Evolutionary conservation across 2,797 vertebrate genomes (phyloP), one percentile per base, ranked within the genome.

Genomic region (Amblyopsis hoosieri): DNA sequence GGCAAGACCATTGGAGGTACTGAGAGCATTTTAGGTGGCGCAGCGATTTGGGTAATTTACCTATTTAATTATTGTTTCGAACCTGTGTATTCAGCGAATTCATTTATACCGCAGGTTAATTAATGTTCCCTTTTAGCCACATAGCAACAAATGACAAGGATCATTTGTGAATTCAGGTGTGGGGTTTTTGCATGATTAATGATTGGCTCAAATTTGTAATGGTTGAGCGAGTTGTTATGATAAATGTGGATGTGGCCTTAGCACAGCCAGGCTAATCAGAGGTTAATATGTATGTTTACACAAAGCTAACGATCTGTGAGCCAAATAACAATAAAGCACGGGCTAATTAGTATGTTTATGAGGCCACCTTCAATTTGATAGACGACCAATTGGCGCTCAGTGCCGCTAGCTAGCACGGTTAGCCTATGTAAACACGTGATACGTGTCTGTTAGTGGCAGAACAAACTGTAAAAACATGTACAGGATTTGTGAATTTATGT

Each of bases 381-480:
- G 85, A 90, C n/a, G 80, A 84, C 76, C 68, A 17, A 46, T 54
- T 3, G 0, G 71, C 45, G 71, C 67, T 84, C 78, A 77, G 69
- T 56, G 82, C 80, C 64, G 56, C 82, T 66, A 85, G 78, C 85
- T 86, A 83, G 73, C 79, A 69, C 57, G 58, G 65, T 57, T 62
- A 71, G 66, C 70, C 72, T 82, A 83, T 85, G 85, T 89, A 92
- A 92, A 91, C 87, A 91, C 61, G 79, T 67, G 75, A 54, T 87
- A 79, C 74, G 67, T 76, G 48, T 78, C 87, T 89, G 89, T 82
- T 90, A 83, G 85, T 86, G 91, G 91, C 84, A 76, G 83, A 85
- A 85, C 76, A 79, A 87, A 88, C 88, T 90, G 92, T 91, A 71
- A 90, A 74, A 83, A 91, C 85, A 92, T 92, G 94, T 93, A 94